Conservation (phyloP, 2,797 vertebrate genomes). For the Pempheris klunzingeri region DNA sequence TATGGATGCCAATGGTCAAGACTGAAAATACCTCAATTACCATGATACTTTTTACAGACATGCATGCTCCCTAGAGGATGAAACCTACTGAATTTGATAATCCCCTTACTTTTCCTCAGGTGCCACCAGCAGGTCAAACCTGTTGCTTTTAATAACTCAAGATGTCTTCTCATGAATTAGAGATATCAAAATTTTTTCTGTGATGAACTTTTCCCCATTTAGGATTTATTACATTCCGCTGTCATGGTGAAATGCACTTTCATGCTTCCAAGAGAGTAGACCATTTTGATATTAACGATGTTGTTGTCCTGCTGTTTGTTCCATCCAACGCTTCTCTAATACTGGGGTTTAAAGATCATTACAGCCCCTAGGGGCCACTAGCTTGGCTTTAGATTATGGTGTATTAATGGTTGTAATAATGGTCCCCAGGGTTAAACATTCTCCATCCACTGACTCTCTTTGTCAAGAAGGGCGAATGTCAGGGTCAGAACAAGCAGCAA, state of each 20-base stretch:
- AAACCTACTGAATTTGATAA: background rate
- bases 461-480: slow-evolving; percentile 16
- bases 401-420: no score
- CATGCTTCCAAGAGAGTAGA: background rate
- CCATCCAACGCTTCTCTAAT: background rate
- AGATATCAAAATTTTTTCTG: no score
- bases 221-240: background rate
- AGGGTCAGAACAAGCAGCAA: background rate
- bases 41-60: background rate
- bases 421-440: background rate
- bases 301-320: no score
- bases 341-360: background rate
- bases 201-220: background rate
- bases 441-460: background rate
- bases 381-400: background rate
- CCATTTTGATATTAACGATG: background rate
- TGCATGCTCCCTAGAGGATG: background rate
- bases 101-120: background rate
- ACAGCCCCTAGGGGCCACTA: background rate
- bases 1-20: background rate
- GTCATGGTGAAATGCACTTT: background rate
- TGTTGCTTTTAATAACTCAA: background rate
- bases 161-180: no score
- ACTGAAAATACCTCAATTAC: background rate
- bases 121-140: background rate